Conservation (phyloP, 2,888 invertebrate genomes). For the Maniola hyperantus region DNA sequence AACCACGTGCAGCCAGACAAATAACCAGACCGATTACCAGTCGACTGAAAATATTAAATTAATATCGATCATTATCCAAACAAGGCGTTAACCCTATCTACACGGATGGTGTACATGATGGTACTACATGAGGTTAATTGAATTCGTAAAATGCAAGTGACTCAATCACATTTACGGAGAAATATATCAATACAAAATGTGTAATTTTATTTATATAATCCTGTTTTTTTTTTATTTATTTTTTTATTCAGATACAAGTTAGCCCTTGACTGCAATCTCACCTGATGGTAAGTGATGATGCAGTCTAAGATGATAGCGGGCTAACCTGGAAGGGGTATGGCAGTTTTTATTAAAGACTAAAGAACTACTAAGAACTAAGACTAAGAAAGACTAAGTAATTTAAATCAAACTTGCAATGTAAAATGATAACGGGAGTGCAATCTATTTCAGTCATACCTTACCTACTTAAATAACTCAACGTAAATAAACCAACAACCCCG, state of each 20-base stretch:
- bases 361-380: too few species aligned
- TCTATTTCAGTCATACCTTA: background rate
- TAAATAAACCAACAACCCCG: background rate
- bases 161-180: conserved; percentile 1
- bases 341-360: too few species aligned
- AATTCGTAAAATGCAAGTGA: conserved; percentile 12
- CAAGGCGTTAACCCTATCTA: conserved; percentile 5
- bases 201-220: background rate
- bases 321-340: too few species aligned
- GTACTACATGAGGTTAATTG: background rate
- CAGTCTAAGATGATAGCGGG: too few species aligned
- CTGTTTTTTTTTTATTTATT: too few species aligned
- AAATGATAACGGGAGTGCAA: background rate
- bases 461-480: background rate
- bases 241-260: too few species aligned
- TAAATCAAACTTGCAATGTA: background rate
- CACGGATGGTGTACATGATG: too few species aligned
- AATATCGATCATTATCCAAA: conserved; percentile 22
- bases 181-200: background rate
- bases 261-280: too few species aligned
- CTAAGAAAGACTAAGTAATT: too few species aligned
- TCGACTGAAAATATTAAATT: conserved; percentile 19
- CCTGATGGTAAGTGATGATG: too few species aligned
- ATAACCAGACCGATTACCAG: conserved; percentile 22
- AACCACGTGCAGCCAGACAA: conserved; percentile 49